Conservation (phyloP, 2,888 invertebrate genomes). For the Bellardia bayeri region DNA sequence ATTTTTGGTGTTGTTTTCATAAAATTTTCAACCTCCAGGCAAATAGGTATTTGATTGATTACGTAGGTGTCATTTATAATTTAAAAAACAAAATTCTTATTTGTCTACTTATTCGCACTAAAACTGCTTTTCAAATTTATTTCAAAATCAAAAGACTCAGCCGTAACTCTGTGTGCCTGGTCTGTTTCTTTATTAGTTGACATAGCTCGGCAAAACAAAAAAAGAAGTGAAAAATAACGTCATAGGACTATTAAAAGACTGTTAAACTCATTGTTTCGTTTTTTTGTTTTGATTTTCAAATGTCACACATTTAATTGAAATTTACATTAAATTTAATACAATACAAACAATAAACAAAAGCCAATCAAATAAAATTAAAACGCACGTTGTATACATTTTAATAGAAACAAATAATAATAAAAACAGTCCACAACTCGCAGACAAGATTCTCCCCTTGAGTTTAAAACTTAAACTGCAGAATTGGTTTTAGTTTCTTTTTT, state of each 20-base stretch:
- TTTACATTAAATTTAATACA: slow-evolving; percentile 43
- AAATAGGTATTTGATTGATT: slow-evolving; percentile 15
- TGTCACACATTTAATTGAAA: slow-evolving; percentile 57
- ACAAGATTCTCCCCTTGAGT: slow-evolving; percentile 16
- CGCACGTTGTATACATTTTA: slow-evolving; percentile 55
- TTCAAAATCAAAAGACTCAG: not conserved
- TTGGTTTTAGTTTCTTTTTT: not conserved
- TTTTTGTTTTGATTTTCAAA: slow-evolving; percentile 54
- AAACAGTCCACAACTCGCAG: not conserved
- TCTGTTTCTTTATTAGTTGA: not conserved
- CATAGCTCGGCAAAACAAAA: not conserved
- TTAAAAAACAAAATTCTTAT: not conserved
- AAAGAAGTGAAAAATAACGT: slow-evolving; percentile 60
- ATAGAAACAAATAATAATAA: slow-evolving; percentile 5
- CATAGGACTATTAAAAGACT: slow-evolving; percentile 69
- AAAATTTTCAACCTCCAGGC: not conserved
- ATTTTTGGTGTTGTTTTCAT: not conserved
- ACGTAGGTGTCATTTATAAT: slow-evolving; percentile 29
- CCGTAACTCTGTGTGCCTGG: not conserved
- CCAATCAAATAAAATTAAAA: slow-evolving; percentile 48
- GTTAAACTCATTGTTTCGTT: slow-evolving; percentile 62
- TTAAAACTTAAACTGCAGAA: not conserved
- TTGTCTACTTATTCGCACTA: slow-evolving; percentile 13
- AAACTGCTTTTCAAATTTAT: not conserved
- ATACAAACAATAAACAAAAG: slow-evolving; percentile 30